Base-by-base conservation (phyloP, 2,113 vertebrate genomes). In the Gnathonemus longibarbis region DNA sequence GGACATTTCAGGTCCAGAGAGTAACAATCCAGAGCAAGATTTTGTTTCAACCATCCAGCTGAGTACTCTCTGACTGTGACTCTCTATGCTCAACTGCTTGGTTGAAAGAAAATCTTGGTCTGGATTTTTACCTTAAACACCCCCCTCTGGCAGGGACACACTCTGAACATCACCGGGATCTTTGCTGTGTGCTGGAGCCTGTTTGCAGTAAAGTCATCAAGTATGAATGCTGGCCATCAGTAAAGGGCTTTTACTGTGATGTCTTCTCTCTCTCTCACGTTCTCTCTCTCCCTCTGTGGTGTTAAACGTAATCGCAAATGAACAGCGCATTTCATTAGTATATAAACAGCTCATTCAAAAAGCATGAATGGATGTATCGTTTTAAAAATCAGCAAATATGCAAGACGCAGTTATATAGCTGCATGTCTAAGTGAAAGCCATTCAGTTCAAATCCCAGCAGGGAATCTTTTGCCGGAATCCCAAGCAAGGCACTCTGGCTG, bases 71-170 rank as follows among this genome's bases (percentile, higher is more conserved):
- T 58, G 56, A n/a, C 24, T 62, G 56, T 58, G 56, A 62, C 24
- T 9, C 56, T n/a, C 2, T 62, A 62, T 62, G 56, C 2, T n/a
- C 56, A 56, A 21, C 24, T 62, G 2, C 21, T 7, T 58, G 53
- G 21, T 58, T 58, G 53, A 58, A 24, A 58, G 19, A 58, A 7
- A 58, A 58, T 24, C 53, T 58, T 58, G 53, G 53, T 24, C 53
- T 58, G 53, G 53, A 58, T 58, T 24, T 58, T 58, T 24, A 58
- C 56, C 56, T 62, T 2, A n/a, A 62, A 70, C 21, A 19, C 27
- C 88, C 27, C n/a, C 58, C 88, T 46, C 35, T 87, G 88, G 90
- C 35, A 31, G 27, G 62, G n/a, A 31, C n/a, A 84, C 45, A 21
- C 45, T 24, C 17, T 10, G 83, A 84, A 48, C 21, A 10, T 24